These are phyloP conservation scores for Steatocranus sp. DNA, from an alignment of 2,797 vertebrate genomes.

Conservation along the genomic window DNA sequence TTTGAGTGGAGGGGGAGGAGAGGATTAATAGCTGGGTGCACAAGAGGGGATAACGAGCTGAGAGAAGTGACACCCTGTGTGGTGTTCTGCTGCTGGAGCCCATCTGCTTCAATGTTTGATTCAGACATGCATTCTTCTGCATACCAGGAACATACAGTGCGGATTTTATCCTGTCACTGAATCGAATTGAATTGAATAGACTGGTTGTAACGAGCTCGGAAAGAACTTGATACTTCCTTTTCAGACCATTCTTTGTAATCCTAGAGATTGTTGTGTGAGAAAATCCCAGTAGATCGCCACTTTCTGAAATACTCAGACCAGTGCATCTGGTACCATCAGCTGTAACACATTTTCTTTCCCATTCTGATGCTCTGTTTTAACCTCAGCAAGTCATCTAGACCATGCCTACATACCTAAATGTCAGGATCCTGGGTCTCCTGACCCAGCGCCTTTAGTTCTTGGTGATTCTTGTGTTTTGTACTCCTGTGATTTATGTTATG, in stretches of 20 bases:
- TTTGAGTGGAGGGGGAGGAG: conserved; percentile 12
- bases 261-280: not conserved
- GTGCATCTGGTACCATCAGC: not conserved
- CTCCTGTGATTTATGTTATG: too few relatives aligned
- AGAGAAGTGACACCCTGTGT: not conserved
- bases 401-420: not conserved
- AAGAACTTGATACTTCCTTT: not conserved
- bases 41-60: not conserved
- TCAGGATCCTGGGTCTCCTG: too few relatives aligned
- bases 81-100: not conserved
- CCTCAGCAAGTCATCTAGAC: not conserved
- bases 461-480: too few relatives aligned
- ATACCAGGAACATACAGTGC: not conserved
- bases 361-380: not conserved
- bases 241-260: not conserved
- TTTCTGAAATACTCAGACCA: not conserved
- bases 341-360: not conserved
- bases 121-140: not conserved
- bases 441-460: too few relatives aligned
- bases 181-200: not conserved
- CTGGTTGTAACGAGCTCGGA: not conserved
- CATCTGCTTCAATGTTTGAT: not conserved
- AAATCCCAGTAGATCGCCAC: not conserved
- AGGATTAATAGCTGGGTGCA: not conserved
- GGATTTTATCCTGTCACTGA: not conserved